Evolutionary conservation across 2,888 invertebrate species (phyloP).

Genomic region (Campopleginae sp.): DNA sequence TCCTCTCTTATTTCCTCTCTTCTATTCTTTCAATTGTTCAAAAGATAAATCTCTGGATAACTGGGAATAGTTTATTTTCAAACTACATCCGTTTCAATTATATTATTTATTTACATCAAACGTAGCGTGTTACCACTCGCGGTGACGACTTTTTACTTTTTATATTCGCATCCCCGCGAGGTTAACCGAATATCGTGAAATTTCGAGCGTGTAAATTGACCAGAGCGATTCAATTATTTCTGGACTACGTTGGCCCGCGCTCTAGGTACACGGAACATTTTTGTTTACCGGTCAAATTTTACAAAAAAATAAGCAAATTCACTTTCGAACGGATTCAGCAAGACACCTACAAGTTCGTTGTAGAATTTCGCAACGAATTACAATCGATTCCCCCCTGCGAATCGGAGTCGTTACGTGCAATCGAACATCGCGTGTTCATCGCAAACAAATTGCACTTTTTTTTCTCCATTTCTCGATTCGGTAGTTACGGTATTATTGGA

Average conservation of each 20-base stretch:
- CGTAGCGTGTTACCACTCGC: background rate
- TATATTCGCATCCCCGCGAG: background rate
- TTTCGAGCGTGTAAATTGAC: background rate
- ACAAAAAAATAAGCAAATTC: background rate
- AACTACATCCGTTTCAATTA: constrained; percentile 5
- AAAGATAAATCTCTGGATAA: constrained; percentile 4
- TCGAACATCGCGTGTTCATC: background rate
- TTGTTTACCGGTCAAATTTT: background rate
- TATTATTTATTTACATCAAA: constrained; percentile 27
- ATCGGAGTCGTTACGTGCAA: background rate
- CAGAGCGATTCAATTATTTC: background rate
- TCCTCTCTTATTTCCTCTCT: constrained; percentile 6
- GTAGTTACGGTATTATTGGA: background rate
- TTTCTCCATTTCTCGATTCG: background rate
- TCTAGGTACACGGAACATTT: background rate
- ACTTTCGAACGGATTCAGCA: background rate
- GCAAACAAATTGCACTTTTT: background rate
- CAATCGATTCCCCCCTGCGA: background rate
- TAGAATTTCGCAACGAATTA: constrained; percentile 6
- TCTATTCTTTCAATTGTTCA: constrained; percentile 18
- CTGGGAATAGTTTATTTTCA: constrained; percentile 17
- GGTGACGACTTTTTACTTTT: background rate
- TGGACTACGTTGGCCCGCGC: background rate
- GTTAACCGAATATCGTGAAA: background rate
- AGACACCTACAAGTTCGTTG: background rate